Evolutionary conservation across 2,888 invertebrate genomes (phyloP).

Genomic region (Dermolepida albohirtum): DNA sequence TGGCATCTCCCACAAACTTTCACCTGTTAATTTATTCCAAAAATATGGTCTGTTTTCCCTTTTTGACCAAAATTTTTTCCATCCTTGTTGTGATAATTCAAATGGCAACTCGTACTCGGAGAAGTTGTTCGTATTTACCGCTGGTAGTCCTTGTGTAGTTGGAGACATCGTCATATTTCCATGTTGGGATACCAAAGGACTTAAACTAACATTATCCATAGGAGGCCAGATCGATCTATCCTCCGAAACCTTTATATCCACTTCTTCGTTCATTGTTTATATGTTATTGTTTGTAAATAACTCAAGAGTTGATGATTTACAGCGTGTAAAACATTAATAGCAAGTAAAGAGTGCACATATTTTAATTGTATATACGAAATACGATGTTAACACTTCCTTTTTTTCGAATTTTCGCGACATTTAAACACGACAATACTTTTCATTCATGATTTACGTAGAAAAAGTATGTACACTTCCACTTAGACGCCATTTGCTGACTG

Average conservation of each 20-base stretch:
- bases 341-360: conserved; percentile 32
- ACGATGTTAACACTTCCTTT: conserved; percentile 35
- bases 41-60: conserved; percentile 95
- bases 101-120: conserved; percentile 69
- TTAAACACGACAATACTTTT: conserved; percentile 56
- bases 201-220: conserved; percentile 56
- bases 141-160: conserved; percentile 71
- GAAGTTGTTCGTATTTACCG: conserved; percentile 64
- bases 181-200: conserved; percentile 58
- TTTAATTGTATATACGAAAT: conserved; percentile 26
- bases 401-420: conserved; percentile 45
- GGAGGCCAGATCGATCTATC: conserved; percentile 62
- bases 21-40: conserved; percentile 95
- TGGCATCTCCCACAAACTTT: conserved; percentile 98
- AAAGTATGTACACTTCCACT: conserved; percentile 63
- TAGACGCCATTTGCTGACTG: conserved; percentile 67
- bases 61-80: conserved; percentile 98
- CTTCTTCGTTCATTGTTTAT: conserved; percentile 64
- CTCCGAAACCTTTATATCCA: conserved; percentile 58
- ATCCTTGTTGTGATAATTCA: conserved; percentile 86
- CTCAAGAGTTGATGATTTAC: conserved; percentile 44
- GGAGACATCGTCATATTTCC: conserved; percentile 68
- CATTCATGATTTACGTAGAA: conserved; percentile 63
- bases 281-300: conserved; percentile 42
- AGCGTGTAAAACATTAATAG: conserved; percentile 40